Evolutionary conservation across 2,888 invertebrate genomes (phyloP).

Genomic region (Phymatocera aterrima): DNA sequence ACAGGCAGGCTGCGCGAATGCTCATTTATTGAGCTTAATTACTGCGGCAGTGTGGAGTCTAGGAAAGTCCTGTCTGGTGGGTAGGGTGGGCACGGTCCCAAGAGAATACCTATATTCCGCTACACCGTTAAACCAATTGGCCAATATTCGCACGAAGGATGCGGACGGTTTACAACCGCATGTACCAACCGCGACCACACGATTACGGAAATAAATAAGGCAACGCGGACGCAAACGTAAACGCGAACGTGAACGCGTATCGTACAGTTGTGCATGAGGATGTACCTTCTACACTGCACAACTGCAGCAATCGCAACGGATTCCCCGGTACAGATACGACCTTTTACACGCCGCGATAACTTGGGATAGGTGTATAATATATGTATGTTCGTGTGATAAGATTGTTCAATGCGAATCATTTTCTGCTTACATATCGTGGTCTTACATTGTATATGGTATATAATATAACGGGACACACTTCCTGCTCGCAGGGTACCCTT

Average conservation of each 20-base stretch:
- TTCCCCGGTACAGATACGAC: too few relatives aligned
- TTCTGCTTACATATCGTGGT: too few relatives aligned
- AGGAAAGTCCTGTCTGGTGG: background rate
- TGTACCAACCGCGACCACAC: too few relatives aligned
- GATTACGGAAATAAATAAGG: constrained; percentile 10
- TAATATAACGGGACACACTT: background rate
- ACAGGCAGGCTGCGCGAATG: too few relatives aligned
- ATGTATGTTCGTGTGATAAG: constrained; percentile 11
- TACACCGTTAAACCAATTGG: constrained; percentile 4
- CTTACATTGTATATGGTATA: background rate
- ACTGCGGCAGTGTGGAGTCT: background rate
- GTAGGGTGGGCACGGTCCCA: background rate
- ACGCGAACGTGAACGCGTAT: too few relatives aligned
- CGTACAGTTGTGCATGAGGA: background rate
- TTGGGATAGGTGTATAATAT: too few relatives aligned
- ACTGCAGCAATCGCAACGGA: background rate
- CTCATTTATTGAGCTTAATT: constrained; percentile 39
- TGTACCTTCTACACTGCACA: background rate
- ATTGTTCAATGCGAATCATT: constrained; percentile 1
- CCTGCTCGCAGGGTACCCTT: too few relatives aligned
- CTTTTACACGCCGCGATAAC: background rate
- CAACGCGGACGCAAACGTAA: background rate
- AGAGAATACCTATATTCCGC: background rate
- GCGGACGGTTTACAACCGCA: constrained; percentile 28
- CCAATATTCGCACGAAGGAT: background rate